phyloP scores from a whole-genome alignment of 1,140 invertebrate genomes.

The Hyles euphorbiae region DNA sequence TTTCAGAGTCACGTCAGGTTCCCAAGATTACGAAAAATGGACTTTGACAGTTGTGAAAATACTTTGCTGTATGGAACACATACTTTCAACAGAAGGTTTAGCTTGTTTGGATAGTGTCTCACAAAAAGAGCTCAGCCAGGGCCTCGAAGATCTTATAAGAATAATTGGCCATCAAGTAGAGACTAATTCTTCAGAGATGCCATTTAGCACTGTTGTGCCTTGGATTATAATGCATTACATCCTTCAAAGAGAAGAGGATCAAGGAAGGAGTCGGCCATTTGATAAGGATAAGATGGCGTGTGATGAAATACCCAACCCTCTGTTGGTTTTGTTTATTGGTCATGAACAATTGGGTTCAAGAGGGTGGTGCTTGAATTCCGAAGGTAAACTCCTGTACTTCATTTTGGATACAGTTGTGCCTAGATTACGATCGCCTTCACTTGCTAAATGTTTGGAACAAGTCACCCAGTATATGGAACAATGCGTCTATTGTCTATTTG shows the following conservation, averaged over 20 bases:
- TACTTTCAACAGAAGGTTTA: slow-evolving; percentile 77
- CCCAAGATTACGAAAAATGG: slow-evolving; percentile 78
- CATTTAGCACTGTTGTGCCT: slow-evolving; percentile 83
- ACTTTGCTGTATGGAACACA: slow-evolving; percentile 80
- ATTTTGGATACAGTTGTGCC: slow-evolving; percentile 84
- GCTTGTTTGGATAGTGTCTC: slow-evolving; percentile 73
- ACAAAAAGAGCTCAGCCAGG: slow-evolving; percentile 76
- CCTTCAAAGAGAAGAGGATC: slow-evolving; percentile 79
- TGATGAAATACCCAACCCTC: slow-evolving; percentile 82
- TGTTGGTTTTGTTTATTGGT: slow-evolving; percentile 87
- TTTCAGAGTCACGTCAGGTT: slow-evolving; percentile 69
- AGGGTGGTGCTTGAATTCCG: slow-evolving; percentile 85
- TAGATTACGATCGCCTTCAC: slow-evolving; percentile 78
- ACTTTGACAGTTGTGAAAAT: slow-evolving; percentile 80
- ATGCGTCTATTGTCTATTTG: slow-evolving; percentile 92
- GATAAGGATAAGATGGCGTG: slow-evolving; percentile 74
- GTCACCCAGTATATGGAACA: slow-evolving; percentile 89
- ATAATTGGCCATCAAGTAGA: slow-evolving; percentile 85
- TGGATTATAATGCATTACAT: slow-evolving; percentile 91
- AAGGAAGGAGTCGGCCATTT: slow-evolving; percentile 48
- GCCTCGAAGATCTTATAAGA: slow-evolving; percentile 85
- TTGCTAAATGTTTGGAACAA: slow-evolving; percentile 73
- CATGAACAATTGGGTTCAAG: slow-evolving; percentile 90
- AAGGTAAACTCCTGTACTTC: slow-evolving; percentile 86
- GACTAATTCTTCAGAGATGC: slow-evolving; percentile 80